Evolutionary conservation across 2,797 vertebrate species (phyloP), one percentile per base, ranked within the genome.

Genomic region (Caiman crocodilus): DNA sequence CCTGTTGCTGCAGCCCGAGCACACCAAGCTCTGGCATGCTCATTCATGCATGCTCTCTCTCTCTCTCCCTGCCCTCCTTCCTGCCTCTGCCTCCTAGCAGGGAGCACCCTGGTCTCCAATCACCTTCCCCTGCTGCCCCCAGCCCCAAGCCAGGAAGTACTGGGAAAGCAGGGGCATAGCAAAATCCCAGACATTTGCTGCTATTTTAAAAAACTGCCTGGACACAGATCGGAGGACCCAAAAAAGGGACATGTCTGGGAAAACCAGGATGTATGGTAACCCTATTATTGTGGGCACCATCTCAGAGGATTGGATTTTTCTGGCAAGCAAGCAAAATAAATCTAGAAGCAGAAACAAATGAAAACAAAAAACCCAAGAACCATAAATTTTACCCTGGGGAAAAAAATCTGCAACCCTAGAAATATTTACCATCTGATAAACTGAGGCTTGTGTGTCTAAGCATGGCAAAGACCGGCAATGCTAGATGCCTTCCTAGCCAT

Each of bases 361-460:
- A 78, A 84, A 4, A 1, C 73, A 80, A 64, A 65, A 28, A 82
- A 69, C 16, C 6, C 35, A 65, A 71, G 14, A 61, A 9, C 16
- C 4, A 2, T 17, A 6, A 84, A 26, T 11, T 1, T 71, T 58
- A 50, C 21, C 8, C n/a, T 67, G 84, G 56, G 61, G 74, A 92
- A 91, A 28, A 56, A 91, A 57, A 32, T 28, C 57, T 17, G 58
- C 56, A 80, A 65, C 11, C 61, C 28, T 64, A 50, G 61, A 59
- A 82, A 95, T 30, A 10, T 3, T 6, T 1, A 11, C 73, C 35
- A 0, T 14, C 76, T 76, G 64, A 67, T 75, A 87, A 90, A 76
- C 0, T 0, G 0, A 0, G 55, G 56, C 76, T 60, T 64, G 26
- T 1, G 0, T 58, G 0, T 1, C n/a, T 9, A 77, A 75, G 59